phyloP scores from a whole-genome alignment of 1,140 invertebrate species.

The Bombus waltoni region DNA sequence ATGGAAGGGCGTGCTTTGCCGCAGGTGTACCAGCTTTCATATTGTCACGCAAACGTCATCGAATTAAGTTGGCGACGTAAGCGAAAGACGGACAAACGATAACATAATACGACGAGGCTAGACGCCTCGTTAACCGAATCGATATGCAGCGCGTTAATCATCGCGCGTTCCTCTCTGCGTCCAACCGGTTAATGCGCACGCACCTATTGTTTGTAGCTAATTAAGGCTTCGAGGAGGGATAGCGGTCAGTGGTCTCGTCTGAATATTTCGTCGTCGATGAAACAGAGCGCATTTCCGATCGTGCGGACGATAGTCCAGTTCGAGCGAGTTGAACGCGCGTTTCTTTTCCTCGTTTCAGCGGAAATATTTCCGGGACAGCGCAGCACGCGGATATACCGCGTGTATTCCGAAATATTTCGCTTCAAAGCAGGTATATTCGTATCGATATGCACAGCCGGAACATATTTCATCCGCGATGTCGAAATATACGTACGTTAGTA shows the following conservation, averaged over 20 bases:
- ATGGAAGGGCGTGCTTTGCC: neutral
- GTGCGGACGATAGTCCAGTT: neutral
- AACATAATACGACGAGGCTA: neutral
- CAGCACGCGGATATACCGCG: neutral
- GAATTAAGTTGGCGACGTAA: constrained; percentile 40
- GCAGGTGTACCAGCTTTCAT: constrained; percentile 8
- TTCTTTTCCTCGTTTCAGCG: neutral
- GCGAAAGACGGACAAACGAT: constrained; percentile 30
- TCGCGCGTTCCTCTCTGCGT: neutral
- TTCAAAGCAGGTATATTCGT: constrained; percentile 21
- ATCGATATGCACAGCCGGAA: neutral
- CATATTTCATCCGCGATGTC: no score
- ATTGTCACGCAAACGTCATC: neutral
- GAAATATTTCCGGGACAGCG: neutral
- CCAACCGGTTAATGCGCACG: neutral
- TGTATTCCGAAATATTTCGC: constrained; percentile 9
- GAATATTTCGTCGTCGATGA: neutral
- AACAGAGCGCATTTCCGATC: neutral
- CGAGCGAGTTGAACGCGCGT: no score
- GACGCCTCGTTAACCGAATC: constrained; percentile 35
- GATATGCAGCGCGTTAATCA: constrained; percentile 37
- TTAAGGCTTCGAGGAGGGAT: neutral
- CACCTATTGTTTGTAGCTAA: neutral
- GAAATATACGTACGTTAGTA: neutral
- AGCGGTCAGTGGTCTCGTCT: no score